phyloP scores from a whole-genome alignment of 2,888 invertebrate genomes.

The Eudasyphora cyanicolor region DNA sequence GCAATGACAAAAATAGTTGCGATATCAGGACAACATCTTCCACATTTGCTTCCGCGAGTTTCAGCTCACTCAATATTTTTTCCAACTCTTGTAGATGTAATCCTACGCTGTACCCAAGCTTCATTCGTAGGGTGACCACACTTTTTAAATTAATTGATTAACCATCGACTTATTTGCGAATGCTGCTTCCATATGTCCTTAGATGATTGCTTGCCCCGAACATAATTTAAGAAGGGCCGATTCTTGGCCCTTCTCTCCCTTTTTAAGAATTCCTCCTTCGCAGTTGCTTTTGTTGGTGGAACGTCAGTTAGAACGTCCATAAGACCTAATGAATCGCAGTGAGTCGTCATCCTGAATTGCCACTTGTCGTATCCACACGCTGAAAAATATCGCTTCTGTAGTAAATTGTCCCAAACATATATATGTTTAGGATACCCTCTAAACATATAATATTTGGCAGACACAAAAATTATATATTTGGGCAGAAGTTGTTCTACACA shows the following conservation, averaged over 20 bases:
- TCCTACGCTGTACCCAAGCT: neutral
- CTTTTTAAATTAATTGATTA: conserved; percentile 36
- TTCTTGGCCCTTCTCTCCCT: conserved; percentile 10
- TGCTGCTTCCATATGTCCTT: conserved; percentile 41
- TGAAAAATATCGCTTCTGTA: too few relatives aligned
- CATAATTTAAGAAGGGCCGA: conserved; percentile 10
- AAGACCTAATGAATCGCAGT: conserved; percentile 22
- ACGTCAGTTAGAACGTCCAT: conserved; percentile 43
- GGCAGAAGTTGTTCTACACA: too few relatives aligned
- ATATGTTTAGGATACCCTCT: too few relatives aligned
- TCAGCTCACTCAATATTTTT: conserved; percentile 26
- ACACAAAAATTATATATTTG: too few relatives aligned
- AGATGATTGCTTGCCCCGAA: conserved; percentile 8
- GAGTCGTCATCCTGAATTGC: conserved; percentile 29
- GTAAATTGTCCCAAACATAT: too few relatives aligned
- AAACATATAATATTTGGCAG: too few relatives aligned
- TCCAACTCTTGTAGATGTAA: conserved; percentile 27
- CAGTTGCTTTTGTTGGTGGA: conserved; percentile 10
- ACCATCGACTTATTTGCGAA: conserved; percentile 44
- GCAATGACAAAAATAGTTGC: conserved; percentile 8
- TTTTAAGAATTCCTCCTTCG: conserved; percentile 29
- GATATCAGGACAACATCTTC: neutral
- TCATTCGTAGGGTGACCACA: conserved; percentile 44
- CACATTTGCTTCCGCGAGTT: neutral
- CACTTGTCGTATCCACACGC: conserved; percentile 34